phyloP scores from a whole-genome alignment of 2,888 invertebrate species.

The Cataglyphis albicans region DNA sequence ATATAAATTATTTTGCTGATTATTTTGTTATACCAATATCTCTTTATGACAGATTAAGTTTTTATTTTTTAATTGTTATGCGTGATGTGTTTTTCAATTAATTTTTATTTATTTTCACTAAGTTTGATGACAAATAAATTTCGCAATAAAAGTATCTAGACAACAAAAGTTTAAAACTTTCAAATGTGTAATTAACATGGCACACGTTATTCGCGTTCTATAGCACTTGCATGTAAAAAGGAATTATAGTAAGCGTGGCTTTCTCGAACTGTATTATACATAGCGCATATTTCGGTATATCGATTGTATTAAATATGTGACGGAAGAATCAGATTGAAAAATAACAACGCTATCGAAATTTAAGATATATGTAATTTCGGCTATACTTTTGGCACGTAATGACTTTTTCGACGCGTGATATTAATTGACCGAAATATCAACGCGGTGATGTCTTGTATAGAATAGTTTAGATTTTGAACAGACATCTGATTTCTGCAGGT shows the following conservation, averaged over 20 bases:
- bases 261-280: conserved; percentile 12
- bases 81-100: not conserved
- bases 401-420: conserved; percentile 9
- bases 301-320: not conserved
- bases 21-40: not conserved
- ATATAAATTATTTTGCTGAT: not conserved
- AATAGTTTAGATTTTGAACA: not conserved
- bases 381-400: not conserved
- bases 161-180: conserved; percentile 39
- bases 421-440: not conserved
- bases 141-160: conserved; percentile 61
- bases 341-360: not conserved
- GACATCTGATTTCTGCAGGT: conserved; percentile 19
- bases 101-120: conserved; percentile 1
- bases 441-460: not conserved
- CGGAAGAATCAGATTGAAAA: conserved; percentile 1
- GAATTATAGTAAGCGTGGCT: conserved; percentile 21
- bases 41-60: not conserved
- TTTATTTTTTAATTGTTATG: conserved; percentile 8
- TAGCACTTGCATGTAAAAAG: conserved; percentile 1
- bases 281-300: conserved; percentile 12
- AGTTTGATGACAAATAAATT: conserved; percentile 29
- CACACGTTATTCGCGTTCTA: conserved; percentile 34
- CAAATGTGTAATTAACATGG: conserved; percentile 48
- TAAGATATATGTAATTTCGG: conserved; percentile 13